Evolutionary conservation across 2,888 invertebrate genomes (phyloP), one percentile per base, ranked within the genome.

Genomic region (Ormyrus labotus): DNA sequence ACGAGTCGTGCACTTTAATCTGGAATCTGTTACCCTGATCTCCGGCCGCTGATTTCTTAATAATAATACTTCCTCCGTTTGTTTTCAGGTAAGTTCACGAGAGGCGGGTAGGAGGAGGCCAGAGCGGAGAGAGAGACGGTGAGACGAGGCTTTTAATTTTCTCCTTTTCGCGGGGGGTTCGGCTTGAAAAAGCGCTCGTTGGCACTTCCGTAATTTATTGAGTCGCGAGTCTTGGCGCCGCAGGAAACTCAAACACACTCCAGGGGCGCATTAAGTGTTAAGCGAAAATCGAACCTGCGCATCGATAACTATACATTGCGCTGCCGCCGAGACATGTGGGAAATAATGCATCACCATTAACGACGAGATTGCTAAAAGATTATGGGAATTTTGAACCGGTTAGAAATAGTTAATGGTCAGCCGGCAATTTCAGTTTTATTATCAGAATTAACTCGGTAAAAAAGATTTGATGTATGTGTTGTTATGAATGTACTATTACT

Each of bases 341-440:
- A 80, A 72, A 84, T 83, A 84, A 87, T 85, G 83, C 78, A 85
- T 86, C 82, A 84, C 80, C 82, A 84, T 87, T 84, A 86, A 84
- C 83, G 69, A 77, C 78, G 80, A 82, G 82, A 83, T 83, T 83
- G 85, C 78, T 86, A 83, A 85, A 81, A 85, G 85, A 85, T 85
- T 83, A 81, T 75, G 69, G 74, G 70, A 78, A 73, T 81, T 79
- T 79, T 34, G 73, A 34, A 34, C 34, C 34, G 34, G 34, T 34
- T 34, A 34, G 34, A 34, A 34, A 57, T 19, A 53, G 76, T 34
- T 34, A 34, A 34, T 34, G 34, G 34, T 34, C 34, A 34, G 34
- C 34, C 34, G 34, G 34, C 34, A 34, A 34, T 34, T 34, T 34
- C 34, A 34, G 34, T 34, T 34, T 2, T 34, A 34, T 34, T 34